Evolutionary conservation across 2,888 invertebrate genomes (phyloP).

Genomic region (Thereva unica): DNA sequence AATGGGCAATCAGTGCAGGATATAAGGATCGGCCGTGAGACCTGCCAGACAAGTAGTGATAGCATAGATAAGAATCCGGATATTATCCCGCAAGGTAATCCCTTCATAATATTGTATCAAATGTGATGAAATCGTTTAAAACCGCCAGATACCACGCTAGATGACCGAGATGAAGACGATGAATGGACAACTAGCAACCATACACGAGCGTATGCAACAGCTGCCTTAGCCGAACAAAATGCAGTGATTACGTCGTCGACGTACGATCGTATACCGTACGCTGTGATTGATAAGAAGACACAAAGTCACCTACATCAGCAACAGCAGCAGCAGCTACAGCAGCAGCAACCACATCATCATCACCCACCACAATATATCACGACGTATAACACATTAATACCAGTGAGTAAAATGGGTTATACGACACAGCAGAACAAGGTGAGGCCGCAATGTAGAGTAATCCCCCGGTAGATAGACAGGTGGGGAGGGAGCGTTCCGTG

Average conservation of each 20-base stretch:
- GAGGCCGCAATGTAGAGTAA: background rate
- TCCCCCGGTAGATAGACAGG: too few species aligned
- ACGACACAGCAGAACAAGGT: slow-evolving; percentile 48
- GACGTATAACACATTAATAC: slow-evolving; percentile 57
- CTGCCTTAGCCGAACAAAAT: slow-evolving; percentile 58
- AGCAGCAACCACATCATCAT: slow-evolving; percentile 43
- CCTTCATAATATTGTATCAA: slow-evolving; percentile 15
- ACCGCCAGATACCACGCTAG: slow-evolving; percentile 44
- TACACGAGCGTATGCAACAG: slow-evolving; percentile 56
- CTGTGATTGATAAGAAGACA: slow-evolving; percentile 54
- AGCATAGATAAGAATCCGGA: slow-evolving; percentile 59
- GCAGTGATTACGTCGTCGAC: slow-evolving; percentile 53
- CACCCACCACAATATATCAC: slow-evolving; percentile 52
- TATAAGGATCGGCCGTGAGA: slow-evolving; percentile 53
- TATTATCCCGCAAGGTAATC: slow-evolving; percentile 58
- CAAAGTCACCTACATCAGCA: slow-evolving; percentile 46
- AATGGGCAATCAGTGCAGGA: slow-evolving; percentile 57
- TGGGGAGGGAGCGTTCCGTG: too few species aligned
- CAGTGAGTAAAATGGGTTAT: slow-evolving; percentile 55
- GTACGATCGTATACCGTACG: slow-evolving; percentile 57
- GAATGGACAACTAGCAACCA: slow-evolving; percentile 58
- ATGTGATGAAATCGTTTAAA: slow-evolving; percentile 37
- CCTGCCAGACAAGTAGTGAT: slow-evolving; percentile 56
- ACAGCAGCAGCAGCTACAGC: slow-evolving; percentile 44
- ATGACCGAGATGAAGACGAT: slow-evolving; percentile 58